phyloP scores from a whole-genome alignment of 2,113 vertebrate genomes.

The Setophaga kirtlandii region DNA sequence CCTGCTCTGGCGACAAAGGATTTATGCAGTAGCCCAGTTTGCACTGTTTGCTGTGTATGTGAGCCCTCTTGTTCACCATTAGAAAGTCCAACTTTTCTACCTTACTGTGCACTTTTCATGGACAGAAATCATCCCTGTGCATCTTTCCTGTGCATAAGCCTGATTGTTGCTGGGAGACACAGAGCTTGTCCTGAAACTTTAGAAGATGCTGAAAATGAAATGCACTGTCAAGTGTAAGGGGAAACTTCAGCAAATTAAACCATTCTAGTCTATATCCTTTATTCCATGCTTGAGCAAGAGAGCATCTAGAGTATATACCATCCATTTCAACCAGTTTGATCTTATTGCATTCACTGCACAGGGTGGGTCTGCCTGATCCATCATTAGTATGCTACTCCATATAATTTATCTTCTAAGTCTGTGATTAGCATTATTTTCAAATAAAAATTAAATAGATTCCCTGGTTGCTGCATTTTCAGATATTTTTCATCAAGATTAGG shows the following conservation, averaged over 20 bases:
- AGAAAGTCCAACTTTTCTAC: neutral
- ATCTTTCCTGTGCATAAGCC: neutral
- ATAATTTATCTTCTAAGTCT: conserved; percentile 24
- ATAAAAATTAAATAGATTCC: conserved; percentile 37
- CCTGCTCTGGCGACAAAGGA: neutral
- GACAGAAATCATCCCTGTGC: neutral
- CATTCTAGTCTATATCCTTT: neutral
- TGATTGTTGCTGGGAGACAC: neutral
- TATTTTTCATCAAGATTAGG: conserved; percentile 62
- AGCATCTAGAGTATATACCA: neutral
- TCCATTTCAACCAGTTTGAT: neutral
- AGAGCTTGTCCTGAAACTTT: neutral
- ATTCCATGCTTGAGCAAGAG: neutral
- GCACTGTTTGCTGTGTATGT: neutral
- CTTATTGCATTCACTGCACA: neutral
- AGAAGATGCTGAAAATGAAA: neutral
- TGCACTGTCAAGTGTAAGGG: neutral
- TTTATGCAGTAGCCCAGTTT: neutral
- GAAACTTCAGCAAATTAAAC: neutral
- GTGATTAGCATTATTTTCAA: conserved; percentile 54
- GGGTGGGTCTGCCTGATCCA: neutral
- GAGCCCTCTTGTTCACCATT: neutral
- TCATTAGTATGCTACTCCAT: neutral
- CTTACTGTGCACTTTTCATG: neutral
- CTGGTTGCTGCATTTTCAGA: conserved; percentile 43